Percentiles rank a stretch among this genome's conserved stretches.
Evolutionary conservation across 2,888 invertebrate genomes (phyloP).

Genomic region (Molorchus minor): DNA sequence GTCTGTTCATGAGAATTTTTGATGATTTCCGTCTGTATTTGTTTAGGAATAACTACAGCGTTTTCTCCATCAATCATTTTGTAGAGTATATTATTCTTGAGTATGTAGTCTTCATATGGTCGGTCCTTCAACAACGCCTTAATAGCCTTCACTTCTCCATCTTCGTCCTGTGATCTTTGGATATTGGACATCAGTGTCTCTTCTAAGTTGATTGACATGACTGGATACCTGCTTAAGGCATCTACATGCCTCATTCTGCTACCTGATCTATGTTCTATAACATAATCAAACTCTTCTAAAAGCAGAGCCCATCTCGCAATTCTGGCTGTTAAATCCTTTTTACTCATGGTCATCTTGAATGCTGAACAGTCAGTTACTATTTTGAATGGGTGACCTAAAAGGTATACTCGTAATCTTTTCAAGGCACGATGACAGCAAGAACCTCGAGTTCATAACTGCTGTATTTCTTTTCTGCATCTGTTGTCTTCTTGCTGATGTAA

Average conservation of each 20-base stretch:
- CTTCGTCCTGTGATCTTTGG: background rate
- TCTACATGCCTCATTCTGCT: background rate
- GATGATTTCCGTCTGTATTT: background rate
- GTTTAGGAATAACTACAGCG: background rate
- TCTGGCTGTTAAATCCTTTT: conserved; percentile 44
- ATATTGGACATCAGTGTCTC: background rate
- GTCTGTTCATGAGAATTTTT: background rate
- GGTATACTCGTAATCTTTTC: conserved; percentile 51
- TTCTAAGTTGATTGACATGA: background rate
- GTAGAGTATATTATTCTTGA: background rate
- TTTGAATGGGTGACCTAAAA: background rate
- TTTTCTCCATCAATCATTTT: background rate
- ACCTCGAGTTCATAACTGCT: background rate
- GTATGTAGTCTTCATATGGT: background rate
- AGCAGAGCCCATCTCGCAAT: conserved; percentile 30
- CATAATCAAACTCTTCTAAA: background rate
- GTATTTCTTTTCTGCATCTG: background rate
- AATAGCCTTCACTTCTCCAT: background rate
- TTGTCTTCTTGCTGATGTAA: background rate
- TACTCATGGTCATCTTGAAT: conserved; percentile 50
- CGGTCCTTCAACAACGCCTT: background rate
- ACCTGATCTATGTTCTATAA: background rate
- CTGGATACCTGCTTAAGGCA: background rate
- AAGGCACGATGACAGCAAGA: no score
- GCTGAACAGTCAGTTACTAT: conserved; percentile 50